Base-by-base conservation (phyloP, 1,140 invertebrate species). In the Centruroides vittatus region DNA sequence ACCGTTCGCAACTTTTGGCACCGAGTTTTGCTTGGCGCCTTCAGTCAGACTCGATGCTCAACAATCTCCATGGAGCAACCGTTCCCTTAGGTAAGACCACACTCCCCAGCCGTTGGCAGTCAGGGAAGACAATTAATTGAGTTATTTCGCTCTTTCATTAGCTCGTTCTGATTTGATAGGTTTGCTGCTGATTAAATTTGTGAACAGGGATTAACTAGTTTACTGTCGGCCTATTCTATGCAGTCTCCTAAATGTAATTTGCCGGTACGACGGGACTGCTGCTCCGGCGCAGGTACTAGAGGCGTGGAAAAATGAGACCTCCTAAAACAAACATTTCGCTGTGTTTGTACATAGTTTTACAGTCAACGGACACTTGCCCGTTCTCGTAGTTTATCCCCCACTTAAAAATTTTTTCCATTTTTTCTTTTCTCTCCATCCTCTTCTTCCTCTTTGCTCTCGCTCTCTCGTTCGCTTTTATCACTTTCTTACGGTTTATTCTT, bases 131-230 rank as follows among this genome's bases (percentile, higher is more conserved):
- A 64, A 64, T 64, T 64, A 64, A 64, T 64, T 64, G 62, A 64
- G 62, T 64, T 64, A 64, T 64, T 64, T 61, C 59, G 50, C 55
- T 56, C 62, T 61, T 61, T 65, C 64, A 65, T 65, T 65, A 63
- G 61, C 58, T 49, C 48, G 59, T 61, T 54, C 63, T 60, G 55
- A 59, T 65, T 65, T 67, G 66, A 67, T 67, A 67, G 66, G 66
- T 67, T 63, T 59, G 61, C 55, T 47, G 52, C 58, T 65, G 66
- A 67, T 67, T 67, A 65, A 67, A 67, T 67, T 67, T 65, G 66
- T 61, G 66, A 67, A 67, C 62, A 57, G 61, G 65, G 66, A 67
- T 67, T 67, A 67, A 63, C 61, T 61, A 59, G 58, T 60, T 61
- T 62, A 50, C 49, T 11, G 55, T n/a, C 46, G 50, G 46, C 51